Conservation (phyloP, 2,797 vertebrate genomes). For the Ataeniobius toweri region DNA sequence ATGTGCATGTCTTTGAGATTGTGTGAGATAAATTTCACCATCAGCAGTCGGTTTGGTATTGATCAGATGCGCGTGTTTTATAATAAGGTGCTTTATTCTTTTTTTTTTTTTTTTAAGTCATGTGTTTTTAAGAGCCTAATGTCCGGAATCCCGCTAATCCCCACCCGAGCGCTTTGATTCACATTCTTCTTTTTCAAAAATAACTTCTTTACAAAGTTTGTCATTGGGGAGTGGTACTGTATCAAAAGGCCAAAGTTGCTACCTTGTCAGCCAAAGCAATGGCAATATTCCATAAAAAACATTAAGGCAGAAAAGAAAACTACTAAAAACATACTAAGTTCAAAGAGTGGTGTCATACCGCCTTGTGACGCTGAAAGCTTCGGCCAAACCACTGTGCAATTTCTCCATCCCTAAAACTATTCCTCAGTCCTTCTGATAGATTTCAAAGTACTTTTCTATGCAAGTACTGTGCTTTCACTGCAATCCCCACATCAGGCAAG, state of each 20-base stretch:
- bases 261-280: conserved; percentile 64
- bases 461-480: conserved; percentile 40
- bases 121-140: conserved; percentile 68
- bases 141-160: conserved; percentile 68
- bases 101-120: conserved; percentile 38
- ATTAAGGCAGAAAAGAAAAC: conserved; percentile 68
- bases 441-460: conserved; percentile 38
- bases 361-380: conserved; percentile 62
- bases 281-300: conserved; percentile 61
- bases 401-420: conserved; percentile 49
- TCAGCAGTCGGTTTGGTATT: conserved; percentile 81
- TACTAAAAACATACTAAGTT: conserved; percentile 58
- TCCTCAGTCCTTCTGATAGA: conserved; percentile 47
- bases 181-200: conserved; percentile 72
- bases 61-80: conserved; percentile 61
- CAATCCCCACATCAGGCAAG: conserved; percentile 1
- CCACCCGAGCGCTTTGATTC: conserved; percentile 64
- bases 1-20: conserved; percentile 71
- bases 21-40: conserved; percentile 74
- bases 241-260: conserved; percentile 69
- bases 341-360: conserved; percentile 54
- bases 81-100: conserved; percentile 83
- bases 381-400: conserved; percentile 69
- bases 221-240: conserved; percentile 57
- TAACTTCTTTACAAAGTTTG: conserved; percentile 57